Conservation (phyloP, 1,140 invertebrate species). For the Rhysida immarginata region DNA sequence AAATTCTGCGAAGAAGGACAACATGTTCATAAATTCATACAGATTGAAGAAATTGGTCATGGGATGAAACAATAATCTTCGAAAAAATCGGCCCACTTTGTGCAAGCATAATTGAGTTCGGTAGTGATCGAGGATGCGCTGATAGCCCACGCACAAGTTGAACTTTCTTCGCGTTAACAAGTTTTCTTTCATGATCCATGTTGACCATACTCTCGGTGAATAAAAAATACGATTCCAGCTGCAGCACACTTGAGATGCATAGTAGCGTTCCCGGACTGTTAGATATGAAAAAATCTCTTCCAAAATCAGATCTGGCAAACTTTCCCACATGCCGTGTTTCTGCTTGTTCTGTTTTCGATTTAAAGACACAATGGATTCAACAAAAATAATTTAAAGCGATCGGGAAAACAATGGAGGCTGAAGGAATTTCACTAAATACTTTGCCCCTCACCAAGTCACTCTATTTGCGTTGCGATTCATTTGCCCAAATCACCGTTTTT, state of each 20-base stretch:
- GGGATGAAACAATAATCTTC: slow-evolving; percentile 50
- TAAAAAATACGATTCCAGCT: slow-evolving; percentile 57
- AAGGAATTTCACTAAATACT: too few relatives aligned
- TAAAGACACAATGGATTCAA: too few relatives aligned
- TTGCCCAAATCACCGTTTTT: too few relatives aligned
- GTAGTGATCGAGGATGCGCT: slow-evolving; percentile 57
- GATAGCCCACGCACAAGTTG: slow-evolving; percentile 68
- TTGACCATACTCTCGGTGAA: slow-evolving; percentile 53
- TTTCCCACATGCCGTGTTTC: not conserved
- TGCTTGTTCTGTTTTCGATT: too few relatives aligned
- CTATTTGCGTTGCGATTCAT: too few relatives aligned
- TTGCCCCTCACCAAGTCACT: too few relatives aligned
- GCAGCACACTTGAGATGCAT: slow-evolving; percentile 52
- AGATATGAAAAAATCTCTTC: slow-evolving; percentile 61
- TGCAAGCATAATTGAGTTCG: slow-evolving; percentile 53
- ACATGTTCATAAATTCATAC: slow-evolving; percentile 67
- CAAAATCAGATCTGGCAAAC: slow-evolving; percentile 53
- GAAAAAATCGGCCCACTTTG: slow-evolving; percentile 48
- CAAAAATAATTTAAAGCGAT: too few relatives aligned
- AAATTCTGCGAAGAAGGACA: slow-evolving; percentile 51
- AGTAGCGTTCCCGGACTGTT: slow-evolving; percentile 48
- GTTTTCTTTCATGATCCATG: slow-evolving; percentile 51
- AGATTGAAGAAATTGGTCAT: slow-evolving; percentile 67
- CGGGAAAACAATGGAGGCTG: too few relatives aligned
- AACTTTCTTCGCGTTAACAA: slow-evolving; percentile 56